These are phyloP conservation scores for Carlito syrichta DNA, from an alignment of 2,113 vertebrate species.

Conservation along the genomic window DNA sequence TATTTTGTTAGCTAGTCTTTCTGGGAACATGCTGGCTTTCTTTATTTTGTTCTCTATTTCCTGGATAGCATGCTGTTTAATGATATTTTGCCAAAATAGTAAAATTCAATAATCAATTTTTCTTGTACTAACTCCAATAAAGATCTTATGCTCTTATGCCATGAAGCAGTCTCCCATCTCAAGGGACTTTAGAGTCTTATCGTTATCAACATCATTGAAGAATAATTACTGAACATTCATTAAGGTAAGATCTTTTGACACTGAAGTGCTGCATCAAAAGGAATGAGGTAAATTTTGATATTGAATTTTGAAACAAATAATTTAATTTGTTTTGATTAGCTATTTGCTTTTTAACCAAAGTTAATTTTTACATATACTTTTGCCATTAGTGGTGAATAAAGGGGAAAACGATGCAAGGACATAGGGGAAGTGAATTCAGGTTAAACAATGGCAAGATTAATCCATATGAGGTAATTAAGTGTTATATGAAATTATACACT, in stretches of 20 bases:
- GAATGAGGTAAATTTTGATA: neutral
- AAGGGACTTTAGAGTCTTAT: neutral
- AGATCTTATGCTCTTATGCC: neutral
- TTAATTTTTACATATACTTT: neutral
- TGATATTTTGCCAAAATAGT: conserved; percentile 39
- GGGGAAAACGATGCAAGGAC: neutral
- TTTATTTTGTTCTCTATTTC: conserved; percentile 51
- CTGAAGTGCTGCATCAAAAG: neutral
- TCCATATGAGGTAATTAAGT: neutral
- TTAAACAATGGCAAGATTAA: neutral
- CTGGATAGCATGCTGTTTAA: conserved; percentile 24
- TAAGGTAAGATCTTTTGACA: neutral
- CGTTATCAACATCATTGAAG: neutral
- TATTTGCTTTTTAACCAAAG: neutral
- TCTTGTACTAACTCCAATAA: neutral
- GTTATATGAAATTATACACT: neutral
- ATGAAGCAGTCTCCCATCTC: neutral
- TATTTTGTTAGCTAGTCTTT: conserved; percentile 1
- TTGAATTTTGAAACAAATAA: neutral
- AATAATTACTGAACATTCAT: neutral
- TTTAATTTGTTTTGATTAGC: neutral
- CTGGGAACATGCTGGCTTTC: conserved; percentile 1
- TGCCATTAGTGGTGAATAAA: neutral
- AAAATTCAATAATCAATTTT: conserved; percentile 50
- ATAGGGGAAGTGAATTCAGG: neutral